A percentile compares a stretch with the other conserved stretches of the same genome.
These are phyloP conservation scores for Drosophila parthenogenetica DNA, from an alignment of 2,888 invertebrate species.

Conservation along the genomic window DNA sequence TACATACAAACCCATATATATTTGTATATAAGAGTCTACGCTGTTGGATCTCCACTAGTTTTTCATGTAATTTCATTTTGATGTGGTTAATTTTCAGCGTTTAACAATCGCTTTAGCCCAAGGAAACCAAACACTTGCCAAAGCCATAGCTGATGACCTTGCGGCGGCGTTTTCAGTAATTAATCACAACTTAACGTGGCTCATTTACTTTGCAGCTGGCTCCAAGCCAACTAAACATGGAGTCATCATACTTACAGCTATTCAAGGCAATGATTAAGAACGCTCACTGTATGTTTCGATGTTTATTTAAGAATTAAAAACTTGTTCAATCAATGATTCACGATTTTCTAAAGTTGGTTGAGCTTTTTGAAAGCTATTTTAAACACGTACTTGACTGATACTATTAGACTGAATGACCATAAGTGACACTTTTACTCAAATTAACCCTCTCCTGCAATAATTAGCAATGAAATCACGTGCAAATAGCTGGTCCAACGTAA, in stretches of 20 bases:
- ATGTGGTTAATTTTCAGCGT: slow-evolving; percentile 38
- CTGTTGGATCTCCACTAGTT: slow-evolving; percentile 19
- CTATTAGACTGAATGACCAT: slow-evolving; percentile 1
- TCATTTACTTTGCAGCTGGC: slow-evolving; percentile 49
- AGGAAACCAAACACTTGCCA: slow-evolving; percentile 48
- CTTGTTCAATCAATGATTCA: slow-evolving; percentile 49
- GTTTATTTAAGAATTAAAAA: slow-evolving; percentile 31
- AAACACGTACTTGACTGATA: slow-evolving; percentile 25
- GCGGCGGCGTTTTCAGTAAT: slow-evolving; percentile 40
- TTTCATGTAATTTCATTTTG: slow-evolving; percentile 23
- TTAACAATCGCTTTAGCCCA: slow-evolving; percentile 34
- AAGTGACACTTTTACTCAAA: slow-evolving; percentile 46
- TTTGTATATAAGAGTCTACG: slow-evolving; percentile 6
- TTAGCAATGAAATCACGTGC: slow-evolving; percentile 76
- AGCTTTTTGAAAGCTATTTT: slow-evolving; percentile 11
- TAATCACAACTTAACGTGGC: slow-evolving; percentile 51
- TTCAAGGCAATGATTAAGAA: slow-evolving; percentile 27
- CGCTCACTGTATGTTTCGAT: slow-evolving; percentile 7
- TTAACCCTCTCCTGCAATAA: slow-evolving; percentile 46
- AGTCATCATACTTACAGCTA: slow-evolving; percentile 19
- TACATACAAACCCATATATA: neutral
- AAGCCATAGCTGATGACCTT: slow-evolving; percentile 33
- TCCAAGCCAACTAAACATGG: slow-evolving; percentile 13
- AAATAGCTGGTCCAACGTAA: slow-evolving; percentile 53
- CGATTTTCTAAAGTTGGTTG: slow-evolving; percentile 38